Evolutionary conservation across 2,888 invertebrate species (phyloP).

Genomic region (Frankliniella intonsa): DNA sequence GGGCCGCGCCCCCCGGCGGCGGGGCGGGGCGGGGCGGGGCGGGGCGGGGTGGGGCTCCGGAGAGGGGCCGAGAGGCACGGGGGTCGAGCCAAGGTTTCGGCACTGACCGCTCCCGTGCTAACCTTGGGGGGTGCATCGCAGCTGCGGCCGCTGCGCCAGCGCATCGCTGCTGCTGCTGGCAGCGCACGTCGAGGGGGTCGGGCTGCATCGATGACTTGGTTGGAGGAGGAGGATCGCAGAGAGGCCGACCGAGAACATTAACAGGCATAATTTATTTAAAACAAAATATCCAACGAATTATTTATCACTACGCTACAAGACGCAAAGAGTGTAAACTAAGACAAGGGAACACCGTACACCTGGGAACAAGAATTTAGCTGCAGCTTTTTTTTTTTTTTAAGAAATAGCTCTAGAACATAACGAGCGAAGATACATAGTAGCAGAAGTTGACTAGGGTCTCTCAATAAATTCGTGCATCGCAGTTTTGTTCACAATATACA

Average conservation of each 20-base stretch:
- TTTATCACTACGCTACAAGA: no score
- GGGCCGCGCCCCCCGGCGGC: background rate
- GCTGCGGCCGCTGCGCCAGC: background rate
- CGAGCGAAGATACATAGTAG: no score
- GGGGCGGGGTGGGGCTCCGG: background rate
- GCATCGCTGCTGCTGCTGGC: background rate
- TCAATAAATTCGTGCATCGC: no score
- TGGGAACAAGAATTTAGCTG: no score
- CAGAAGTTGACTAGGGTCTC: no score
- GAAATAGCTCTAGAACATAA: no score
- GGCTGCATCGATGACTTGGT: no score
- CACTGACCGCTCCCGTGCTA: constrained; percentile 1
- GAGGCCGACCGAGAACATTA: background rate
- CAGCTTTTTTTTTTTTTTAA: no score
- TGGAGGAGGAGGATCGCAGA: background rate
- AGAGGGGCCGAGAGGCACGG: background rate
- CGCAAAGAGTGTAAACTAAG: no score
- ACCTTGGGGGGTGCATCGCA: background rate
- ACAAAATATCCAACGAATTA: background rate
- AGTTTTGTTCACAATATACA: no score
- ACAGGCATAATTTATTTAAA: constrained; percentile 10
- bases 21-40: background rate
- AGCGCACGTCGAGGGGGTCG: no score
- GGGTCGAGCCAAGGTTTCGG: background rate
- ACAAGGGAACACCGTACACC: no score